Evolutionary conservation across 2,113 vertebrate species (phyloP).

Genomic region (Merops nubicus): DNA sequence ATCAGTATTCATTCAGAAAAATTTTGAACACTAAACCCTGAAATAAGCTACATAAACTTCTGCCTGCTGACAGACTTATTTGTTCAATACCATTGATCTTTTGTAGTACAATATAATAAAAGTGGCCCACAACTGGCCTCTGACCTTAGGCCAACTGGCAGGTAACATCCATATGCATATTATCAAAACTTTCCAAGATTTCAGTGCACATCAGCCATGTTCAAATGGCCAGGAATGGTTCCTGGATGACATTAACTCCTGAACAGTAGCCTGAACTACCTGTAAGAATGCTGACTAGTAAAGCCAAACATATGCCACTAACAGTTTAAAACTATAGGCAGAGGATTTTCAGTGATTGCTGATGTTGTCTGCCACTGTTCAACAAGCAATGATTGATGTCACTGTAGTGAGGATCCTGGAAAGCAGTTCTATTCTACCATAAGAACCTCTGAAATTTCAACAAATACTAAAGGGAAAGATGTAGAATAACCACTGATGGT

Average conservation of each 20-base stretch:
- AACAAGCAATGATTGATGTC: background rate
- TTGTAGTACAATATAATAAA: background rate
- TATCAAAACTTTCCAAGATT: background rate
- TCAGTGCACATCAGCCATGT: background rate
- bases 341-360: background rate
- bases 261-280: background rate
- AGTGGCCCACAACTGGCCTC: background rate
- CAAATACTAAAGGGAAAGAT: background rate
- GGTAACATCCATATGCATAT: background rate
- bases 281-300: background rate
- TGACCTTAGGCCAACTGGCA: background rate
- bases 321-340: background rate
- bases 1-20: background rate
- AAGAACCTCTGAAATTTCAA: background rate
- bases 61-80: background rate
- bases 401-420: background rate
- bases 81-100: background rate
- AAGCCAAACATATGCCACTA: background rate
- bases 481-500: background rate
- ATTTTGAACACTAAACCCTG: background rate
- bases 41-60: background rate
- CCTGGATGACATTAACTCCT: background rate
- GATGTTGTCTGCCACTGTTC: background rate
- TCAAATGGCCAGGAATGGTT: background rate
- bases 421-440: background rate